phyloP scores from a whole-genome alignment of 1,140 invertebrate genomes.

The Drosophila funebris region DNA sequence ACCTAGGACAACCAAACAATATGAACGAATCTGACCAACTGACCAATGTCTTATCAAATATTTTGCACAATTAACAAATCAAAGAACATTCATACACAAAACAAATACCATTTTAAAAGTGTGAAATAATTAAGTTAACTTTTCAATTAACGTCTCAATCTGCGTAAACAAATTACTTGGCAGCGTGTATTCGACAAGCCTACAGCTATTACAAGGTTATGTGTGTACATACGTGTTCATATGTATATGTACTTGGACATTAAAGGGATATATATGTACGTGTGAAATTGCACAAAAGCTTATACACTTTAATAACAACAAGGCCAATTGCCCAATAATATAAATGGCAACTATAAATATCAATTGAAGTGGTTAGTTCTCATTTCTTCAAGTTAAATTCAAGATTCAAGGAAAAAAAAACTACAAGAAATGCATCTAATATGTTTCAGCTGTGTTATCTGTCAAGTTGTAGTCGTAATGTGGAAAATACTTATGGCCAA shows the following conservation, averaged over 20 bases:
- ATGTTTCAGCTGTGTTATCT: conserved; percentile 9
- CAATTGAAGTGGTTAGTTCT: neutral
- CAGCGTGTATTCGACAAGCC: neutral
- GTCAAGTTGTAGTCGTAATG: conserved; percentile 11
- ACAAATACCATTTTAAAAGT: neutral
- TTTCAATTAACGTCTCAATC: neutral
- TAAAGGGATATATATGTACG: neutral
- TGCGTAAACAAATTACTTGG: conserved; percentile 1
- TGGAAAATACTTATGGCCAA: conserved; percentile 15
- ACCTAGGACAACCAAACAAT: conserved; percentile 5
- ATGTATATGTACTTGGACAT: neutral
- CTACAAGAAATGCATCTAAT: conserved; percentile 8
- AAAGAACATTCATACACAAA: neutral
- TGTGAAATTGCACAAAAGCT: neutral
- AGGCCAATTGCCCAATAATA: neutral
- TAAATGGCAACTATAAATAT: neutral
- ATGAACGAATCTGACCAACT: neutral
- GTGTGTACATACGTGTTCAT: neutral
- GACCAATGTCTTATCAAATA: neutral
- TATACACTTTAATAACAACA: neutral
- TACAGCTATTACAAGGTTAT: conserved; percentile 5
- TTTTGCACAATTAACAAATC: neutral
- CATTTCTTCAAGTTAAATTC: neutral
- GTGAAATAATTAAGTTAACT: conserved; percentile 10
- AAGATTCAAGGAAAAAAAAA: neutral